These are phyloP conservation scores for Chaetorhynchus papuensis DNA, from an alignment of 2,113 vertebrate species.

Conservation along the genomic window DNA sequence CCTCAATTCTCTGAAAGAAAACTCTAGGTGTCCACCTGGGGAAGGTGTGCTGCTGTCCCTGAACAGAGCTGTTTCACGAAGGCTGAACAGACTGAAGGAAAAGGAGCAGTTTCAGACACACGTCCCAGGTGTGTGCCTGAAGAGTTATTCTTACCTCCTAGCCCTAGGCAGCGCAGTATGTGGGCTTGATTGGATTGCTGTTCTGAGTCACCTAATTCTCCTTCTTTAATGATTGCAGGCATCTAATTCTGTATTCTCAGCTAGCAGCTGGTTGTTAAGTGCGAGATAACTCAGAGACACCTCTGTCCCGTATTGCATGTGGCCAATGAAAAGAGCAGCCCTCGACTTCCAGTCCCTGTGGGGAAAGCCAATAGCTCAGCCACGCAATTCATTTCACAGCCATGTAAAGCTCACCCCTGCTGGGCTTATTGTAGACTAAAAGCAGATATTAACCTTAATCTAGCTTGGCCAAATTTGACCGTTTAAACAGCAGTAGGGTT, in stretches of 20 bases:
- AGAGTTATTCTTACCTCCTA: neutral
- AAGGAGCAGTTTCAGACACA: neutral
- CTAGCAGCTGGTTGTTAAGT: neutral
- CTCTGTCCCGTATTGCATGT: neutral
- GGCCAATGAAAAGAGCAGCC: neutral
- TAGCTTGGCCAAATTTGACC: neutral
- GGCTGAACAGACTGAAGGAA: neutral
- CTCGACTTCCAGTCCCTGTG: neutral
- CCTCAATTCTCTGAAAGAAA: fast-evolving
- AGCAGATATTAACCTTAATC: neutral
- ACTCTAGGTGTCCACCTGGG: neutral
- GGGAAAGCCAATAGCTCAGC: neutral
- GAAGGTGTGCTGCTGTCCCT: neutral
- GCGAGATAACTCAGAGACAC: fast-evolving
- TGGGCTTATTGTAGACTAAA: neutral
- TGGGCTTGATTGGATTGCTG: neutral
- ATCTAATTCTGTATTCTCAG: neutral
- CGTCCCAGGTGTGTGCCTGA: neutral
- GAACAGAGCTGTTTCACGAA: neutral
- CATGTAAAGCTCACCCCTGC: neutral
- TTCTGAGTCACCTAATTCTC: conserved; percentile 20
- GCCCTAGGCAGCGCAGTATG: neutral
- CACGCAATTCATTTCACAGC: neutral
- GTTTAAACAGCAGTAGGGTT: neutral
- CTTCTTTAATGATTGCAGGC: neutral